Evolutionary conservation across 2,888 invertebrate genomes (phyloP).

Genomic region (Latrodectus elegans): DNA sequence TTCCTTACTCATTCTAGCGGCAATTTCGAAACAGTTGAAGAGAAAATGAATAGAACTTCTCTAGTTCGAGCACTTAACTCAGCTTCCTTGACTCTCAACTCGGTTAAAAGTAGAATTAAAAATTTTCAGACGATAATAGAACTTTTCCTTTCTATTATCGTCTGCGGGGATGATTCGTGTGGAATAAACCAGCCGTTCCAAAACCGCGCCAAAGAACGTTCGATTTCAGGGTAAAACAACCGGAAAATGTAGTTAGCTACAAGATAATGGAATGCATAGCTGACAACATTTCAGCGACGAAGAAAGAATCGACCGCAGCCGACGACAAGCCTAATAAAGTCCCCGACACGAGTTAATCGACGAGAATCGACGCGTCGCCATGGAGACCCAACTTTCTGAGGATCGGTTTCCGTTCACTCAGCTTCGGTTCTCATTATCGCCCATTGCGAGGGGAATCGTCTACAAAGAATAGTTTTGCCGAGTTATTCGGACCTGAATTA

Average conservation of each 20-base stretch:
- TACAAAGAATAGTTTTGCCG: slow-evolving; percentile 26
- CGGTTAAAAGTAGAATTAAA: neutral
- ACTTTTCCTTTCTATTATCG: neutral
- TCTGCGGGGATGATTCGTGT: neutral
- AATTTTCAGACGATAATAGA: neutral
- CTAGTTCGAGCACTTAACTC: no score
- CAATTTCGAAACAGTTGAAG: no score
- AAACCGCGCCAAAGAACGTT: neutral
- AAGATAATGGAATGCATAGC: slow-evolving; percentile 48
- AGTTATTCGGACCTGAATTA: slow-evolving; percentile 21
- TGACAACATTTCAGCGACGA: slow-evolving; percentile 22
- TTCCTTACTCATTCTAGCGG: no score
- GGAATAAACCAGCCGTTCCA: neutral
- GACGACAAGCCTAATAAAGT: slow-evolving; percentile 57
- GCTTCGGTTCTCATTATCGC: slow-evolving; percentile 29
- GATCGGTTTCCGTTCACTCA: slow-evolving; percentile 51
- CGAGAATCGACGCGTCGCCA: slow-evolving; percentile 30
- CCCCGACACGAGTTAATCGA: slow-evolving; percentile 58
- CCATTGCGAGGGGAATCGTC: slow-evolving; percentile 23
- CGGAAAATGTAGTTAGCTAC: slow-evolving; percentile 35
- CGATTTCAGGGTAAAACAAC: slow-evolving; percentile 24
- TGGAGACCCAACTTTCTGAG: slow-evolving; percentile 34
- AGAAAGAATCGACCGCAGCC: slow-evolving; percentile 26
- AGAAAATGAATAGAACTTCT: no score
- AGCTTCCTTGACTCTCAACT: no score